phyloP scores from a whole-genome alignment of 1,140 invertebrate species.

The Drosophila ercepeae region DNA sequence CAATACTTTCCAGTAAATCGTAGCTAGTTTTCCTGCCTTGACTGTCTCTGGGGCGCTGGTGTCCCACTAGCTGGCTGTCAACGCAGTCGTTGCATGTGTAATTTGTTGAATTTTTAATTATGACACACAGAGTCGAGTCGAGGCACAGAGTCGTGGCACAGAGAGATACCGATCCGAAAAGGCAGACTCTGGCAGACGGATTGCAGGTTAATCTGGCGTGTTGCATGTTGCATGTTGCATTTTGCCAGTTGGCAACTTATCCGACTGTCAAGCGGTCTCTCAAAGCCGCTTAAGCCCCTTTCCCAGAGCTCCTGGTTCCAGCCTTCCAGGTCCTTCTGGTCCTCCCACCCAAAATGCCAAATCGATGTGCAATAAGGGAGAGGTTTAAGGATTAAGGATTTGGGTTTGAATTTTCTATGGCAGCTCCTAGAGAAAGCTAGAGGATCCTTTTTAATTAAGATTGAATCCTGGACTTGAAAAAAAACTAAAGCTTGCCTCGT shows the following conservation, averaged over 20 bases:
- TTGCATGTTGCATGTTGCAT: slow-evolving; percentile 47
- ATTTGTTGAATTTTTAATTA: slow-evolving; percentile 76
- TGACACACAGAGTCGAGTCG: slow-evolving; percentile 64
- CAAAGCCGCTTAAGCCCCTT: slow-evolving; percentile 30
- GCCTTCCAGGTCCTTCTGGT: neutral
- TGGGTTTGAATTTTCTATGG: neutral
- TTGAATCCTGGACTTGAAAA: neutral
- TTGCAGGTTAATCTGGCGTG: slow-evolving; percentile 46
- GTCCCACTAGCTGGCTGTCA: slow-evolving; percentile 24
- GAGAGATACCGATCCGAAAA: slow-evolving; percentile 30
- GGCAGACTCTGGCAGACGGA: slow-evolving; percentile 13
- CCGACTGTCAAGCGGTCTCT: slow-evolving; percentile 41
- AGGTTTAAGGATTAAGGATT: slow-evolving; percentile 1
- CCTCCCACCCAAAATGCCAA: slow-evolving; percentile 25
- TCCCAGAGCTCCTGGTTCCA: neutral
- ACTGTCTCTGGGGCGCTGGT: slow-evolving; percentile 5
- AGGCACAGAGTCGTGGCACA: slow-evolving; percentile 35
- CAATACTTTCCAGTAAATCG: neutral
- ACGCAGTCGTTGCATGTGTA: slow-evolving; percentile 63
- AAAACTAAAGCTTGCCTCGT: neutral
- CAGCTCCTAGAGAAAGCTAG: neutral
- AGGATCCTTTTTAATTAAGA: neutral
- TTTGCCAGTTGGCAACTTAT: slow-evolving; percentile 48
- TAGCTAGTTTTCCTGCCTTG: neutral
- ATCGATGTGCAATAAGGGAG: slow-evolving; percentile 28